These are phyloP conservation scores for Cyphomyrmex costatus DNA, from an alignment of 1,140 invertebrate species.

Conservation along the genomic window DNA sequence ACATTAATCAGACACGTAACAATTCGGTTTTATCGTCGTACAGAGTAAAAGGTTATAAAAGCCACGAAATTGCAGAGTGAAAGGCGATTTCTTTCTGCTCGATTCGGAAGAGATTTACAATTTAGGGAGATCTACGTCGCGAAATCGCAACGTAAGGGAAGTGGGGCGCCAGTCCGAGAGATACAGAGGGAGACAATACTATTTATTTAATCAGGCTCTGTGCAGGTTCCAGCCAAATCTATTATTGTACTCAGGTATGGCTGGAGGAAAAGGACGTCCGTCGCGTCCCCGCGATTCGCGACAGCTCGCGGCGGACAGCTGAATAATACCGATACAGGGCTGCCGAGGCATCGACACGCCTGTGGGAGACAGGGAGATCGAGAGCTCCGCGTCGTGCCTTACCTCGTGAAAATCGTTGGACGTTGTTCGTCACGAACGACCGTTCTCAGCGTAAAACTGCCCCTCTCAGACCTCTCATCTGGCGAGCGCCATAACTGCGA, in stretches of 20 bases:
- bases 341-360: background rate
- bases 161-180: constrained; percentile 70
- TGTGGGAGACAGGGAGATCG: too few species aligned
- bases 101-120: background rate
- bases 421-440: constrained; percentile 28
- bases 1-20: constrained; percentile 27
- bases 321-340: background rate
- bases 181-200: constrained; percentile 82
- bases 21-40: background rate
- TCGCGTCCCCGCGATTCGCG: constrained; percentile 46
- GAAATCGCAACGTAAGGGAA: constrained; percentile 31
- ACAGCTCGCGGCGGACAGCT: background rate
- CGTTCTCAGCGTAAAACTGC: constrained; percentile 66
- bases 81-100: background rate
- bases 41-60: constrained; percentile 61
- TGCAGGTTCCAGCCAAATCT: constrained; percentile 87
- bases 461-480: constrained; percentile 51
- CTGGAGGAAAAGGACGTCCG: constrained; percentile 81
- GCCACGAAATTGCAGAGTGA: constrained; percentile 10
- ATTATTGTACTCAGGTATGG: constrained; percentile 86
- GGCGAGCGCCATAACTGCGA: constrained; percentile 70
- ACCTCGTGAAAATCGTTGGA: constrained; percentile 55
- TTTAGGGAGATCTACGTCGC: constrained; percentile 7
- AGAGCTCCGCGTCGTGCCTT: background rate
- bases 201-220: constrained; percentile 86